Evolutionary conservation across 1,140 invertebrate species (phyloP).

Genomic region (Diuraphis noxia): DNA sequence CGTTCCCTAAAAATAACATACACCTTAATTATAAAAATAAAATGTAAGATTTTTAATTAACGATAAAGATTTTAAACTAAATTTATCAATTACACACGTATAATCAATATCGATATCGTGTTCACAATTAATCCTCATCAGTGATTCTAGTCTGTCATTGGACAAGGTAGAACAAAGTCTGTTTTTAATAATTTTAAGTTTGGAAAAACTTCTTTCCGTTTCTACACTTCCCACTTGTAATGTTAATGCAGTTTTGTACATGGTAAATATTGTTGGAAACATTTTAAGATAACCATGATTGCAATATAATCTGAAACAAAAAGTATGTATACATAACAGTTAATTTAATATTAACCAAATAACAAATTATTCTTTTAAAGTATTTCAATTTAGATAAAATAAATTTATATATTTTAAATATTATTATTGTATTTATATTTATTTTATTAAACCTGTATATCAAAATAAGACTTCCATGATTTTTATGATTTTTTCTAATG

Average conservation of each 20-base stretch:
- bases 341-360: too few relatives aligned
- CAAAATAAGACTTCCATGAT: too few relatives aligned
- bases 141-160: background rate
- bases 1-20: too few relatives aligned
- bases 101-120: slow-evolving; percentile 10
- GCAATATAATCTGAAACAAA: background rate
- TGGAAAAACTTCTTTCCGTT: background rate
- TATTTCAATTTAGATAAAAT: background rate
- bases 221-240: slow-evolving; percentile 10
- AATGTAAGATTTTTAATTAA: too few relatives aligned
- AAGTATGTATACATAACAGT: background rate
- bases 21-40: too few relatives aligned
- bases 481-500: background rate
- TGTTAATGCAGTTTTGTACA: background rate
- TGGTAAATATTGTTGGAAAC: background rate
- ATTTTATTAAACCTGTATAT: too few relatives aligned
- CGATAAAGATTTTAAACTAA: too few relatives aligned
- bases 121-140: background rate
- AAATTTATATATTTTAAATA: background rate
- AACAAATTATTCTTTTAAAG: background rate
- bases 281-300: background rate
- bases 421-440: too few relatives aligned
- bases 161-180: background rate
- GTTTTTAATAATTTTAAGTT: background rate
- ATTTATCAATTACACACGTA: background rate